Evolutionary conservation across 2,888 invertebrate genomes (phyloP), one percentile per base, ranked within the genome.

Genomic region (Fragum whitleyi): DNA sequence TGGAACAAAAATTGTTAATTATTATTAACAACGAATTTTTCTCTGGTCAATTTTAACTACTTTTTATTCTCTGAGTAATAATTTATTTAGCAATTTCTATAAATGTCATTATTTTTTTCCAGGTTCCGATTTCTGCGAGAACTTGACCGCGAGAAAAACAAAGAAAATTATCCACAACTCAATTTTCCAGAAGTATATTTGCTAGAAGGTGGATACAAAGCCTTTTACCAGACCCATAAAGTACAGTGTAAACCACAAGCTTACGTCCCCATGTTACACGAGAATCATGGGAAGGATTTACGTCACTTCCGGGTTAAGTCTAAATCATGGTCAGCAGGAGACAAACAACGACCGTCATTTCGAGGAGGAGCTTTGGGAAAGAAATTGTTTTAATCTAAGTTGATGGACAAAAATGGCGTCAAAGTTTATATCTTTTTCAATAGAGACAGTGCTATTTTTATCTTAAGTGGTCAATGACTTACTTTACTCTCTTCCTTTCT

Each of bases 241-340:
- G 94, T 95, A 0, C 94, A 97, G 57, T 97, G 97, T 91, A 96
- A 95, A 51, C 97, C 97, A 0, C 94, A 95, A 55, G 95, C 95
- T 0, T 97, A 99, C 94, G 95, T 96, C 39, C 96, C 97, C 73
- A 99, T 99, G 98, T 92, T 96, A 79, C 96, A 98, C 93, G 97
- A 97, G 0, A 95, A 95, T 61, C 96, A 97, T 93, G 95, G 95
- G 79, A 95, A 95, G 7, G 96, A 96, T 79, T 95, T 97, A 76
- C 95, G 95, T 71, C 95, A 95, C 85, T 97, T 97, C 92, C 95
- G 97, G 61, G 95, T 95, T 88, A 96, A 97, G 92, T 96, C 96
- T 87, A 97, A 96, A 93, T 96, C 96, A 0, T 94, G 93, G 93
- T 89, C 90, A 42, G 86, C 89, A n/a, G 87, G 87, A 19, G 85